Conservation (phyloP, 1,140 invertebrate species). For the Dendrolimus kikuchii region DNA sequence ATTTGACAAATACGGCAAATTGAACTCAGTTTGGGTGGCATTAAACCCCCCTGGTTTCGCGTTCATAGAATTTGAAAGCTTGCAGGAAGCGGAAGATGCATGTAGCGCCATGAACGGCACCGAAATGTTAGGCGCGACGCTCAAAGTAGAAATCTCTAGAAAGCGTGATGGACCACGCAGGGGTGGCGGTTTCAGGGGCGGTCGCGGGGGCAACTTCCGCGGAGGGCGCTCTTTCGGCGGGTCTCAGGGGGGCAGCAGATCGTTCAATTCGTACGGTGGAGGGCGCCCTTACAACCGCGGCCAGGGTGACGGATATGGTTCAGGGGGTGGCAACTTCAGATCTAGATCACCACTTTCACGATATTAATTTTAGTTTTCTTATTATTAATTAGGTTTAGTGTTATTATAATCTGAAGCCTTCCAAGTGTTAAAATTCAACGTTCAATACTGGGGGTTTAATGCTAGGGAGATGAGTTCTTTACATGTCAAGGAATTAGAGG, state of each 20-base stretch:
- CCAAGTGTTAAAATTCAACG: slow-evolving; percentile 66
- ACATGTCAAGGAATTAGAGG: slow-evolving; percentile 56
- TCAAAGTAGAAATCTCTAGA: slow-evolving; percentile 87
- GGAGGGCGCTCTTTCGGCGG: slow-evolving; percentile 45
- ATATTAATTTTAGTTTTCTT: slow-evolving; percentile 64
- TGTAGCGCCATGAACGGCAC: slow-evolving; percentile 93
- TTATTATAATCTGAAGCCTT: slow-evolving; percentile 70
- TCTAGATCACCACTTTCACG: slow-evolving; percentile 64
- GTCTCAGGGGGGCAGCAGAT: slow-evolving; percentile 24
- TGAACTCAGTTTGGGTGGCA: slow-evolving; percentile 92
- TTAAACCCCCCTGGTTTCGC: slow-evolving; percentile 92
- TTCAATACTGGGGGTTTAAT: slow-evolving; percentile 63
- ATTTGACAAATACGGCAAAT: slow-evolving; percentile 92
- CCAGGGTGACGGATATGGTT: slow-evolving; percentile 69
- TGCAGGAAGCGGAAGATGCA: slow-evolving; percentile 94
- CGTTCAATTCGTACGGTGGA: slow-evolving; percentile 29
- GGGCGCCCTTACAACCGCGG: slow-evolving; percentile 27
- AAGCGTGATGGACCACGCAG: slow-evolving; percentile 76
- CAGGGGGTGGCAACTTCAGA: slow-evolving; percentile 63
- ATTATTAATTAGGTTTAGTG: slow-evolving; percentile 63
- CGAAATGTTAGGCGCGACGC: slow-evolving; percentile 84
- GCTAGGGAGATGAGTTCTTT: slow-evolving; percentile 47
- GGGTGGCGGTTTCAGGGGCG: slow-evolving; percentile 69
- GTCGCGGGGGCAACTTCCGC: slow-evolving; percentile 56
- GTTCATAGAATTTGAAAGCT: slow-evolving; percentile 98